Base-by-base conservation (phyloP, 1,140 invertebrate genomes). In the Maniola jurtina region DNA sequence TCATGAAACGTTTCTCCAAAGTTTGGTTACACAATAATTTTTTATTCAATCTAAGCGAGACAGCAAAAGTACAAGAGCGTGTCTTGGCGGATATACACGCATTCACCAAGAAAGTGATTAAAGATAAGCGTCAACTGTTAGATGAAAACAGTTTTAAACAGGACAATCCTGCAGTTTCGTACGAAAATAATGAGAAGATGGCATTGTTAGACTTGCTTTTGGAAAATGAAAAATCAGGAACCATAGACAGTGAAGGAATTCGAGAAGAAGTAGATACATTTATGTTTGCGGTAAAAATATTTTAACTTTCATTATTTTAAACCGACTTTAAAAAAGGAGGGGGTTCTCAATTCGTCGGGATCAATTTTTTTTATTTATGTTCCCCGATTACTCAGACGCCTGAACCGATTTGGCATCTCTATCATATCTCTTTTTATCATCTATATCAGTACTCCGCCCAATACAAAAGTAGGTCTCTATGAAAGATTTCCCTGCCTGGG, bases 251-350 rank as follows among this genome's bases (percentile, higher is more conserved):
- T 48, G 55, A 58, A 2, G 63, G 34, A 6, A 38, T 65, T 1
- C 55, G 47, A n/a, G 54, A 65, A 57, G 63, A 65, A 59, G 56
- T 65, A 50, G 63, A 65, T 15, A 58, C 63, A 9, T 65, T 65
- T 38, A 65, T 65, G 63, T 65, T 65, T 50, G 63, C 8, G 55
- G 63, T 58, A 64, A 15, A 5, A 16, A 55, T 4, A 9, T 52
- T 52, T 16, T 52, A 25, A 25, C 13, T n/a, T 14, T 48, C n/a
- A 1, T 14, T 48, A 1, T 14, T 7, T 6, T 13, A 47, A 7
- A 47, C 10, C 45, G 6, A n/a, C n/a, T n/a, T n/a, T n/a, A n/a
- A n/a, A n/a, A n/a, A n/a, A n/a, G n/a, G n/a, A n/a, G n/a, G n/a
- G n/a, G n/a, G n/a, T n/a, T n/a, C n/a, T n/a, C n/a, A n/a, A n/a